Base-by-base conservation (phyloP, 2,888 invertebrate species). In the Caenorhabditis panamensis region DNA sequence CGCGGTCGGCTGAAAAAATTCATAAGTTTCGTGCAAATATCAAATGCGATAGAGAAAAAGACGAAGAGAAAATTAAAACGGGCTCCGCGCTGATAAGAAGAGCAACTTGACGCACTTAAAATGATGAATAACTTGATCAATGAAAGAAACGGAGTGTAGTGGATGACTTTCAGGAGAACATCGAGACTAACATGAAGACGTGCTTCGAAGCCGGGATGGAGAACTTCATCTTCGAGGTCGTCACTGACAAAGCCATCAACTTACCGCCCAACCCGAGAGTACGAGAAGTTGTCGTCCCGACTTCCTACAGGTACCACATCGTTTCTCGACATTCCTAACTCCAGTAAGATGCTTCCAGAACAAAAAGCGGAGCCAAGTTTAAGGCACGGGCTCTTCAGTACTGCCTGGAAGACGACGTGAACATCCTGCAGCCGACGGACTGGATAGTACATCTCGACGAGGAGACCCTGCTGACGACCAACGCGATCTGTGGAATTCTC, bases 301-400 rank as follows among this genome's bases (percentile, higher is more conserved):
- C 82, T 0, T 69, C 85, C 22, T 91, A 91, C 78, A 76, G 84
- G 88, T 89, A 36, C 18, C 82, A 16, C 63, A 44, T n/a, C n/a
- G n/a, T n/a, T n/a, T n/a, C n/a, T n/a, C n/a, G n/a, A n/a, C n/a
- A n/a, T 8, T 11, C 20, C 16, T 61, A 37, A 11, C 11, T 37
- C 8, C 24, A 62, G 44, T n/a, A n/a, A n/a, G n/a, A n/a, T n/a
- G n/a, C n/a, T 82, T 85, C 24, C 72, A 94, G 94, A 89, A 96
- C 97, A 37, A 95, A 95, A 92, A 95, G 95, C 67, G 96, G 96
- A 71, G 96, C 97, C 64, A 92, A 96, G 73, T 97, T 96, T 91
- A 97, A 97, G 92, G 95, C 96, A 0, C 93, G 97, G 86, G 97
- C 97, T 24, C 92, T 97, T 67, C 97, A 97, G 91, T 97, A 96